Evolutionary conservation across 2,888 invertebrate species (phyloP).

Genomic region (Rhamnusium bicolor): DNA sequence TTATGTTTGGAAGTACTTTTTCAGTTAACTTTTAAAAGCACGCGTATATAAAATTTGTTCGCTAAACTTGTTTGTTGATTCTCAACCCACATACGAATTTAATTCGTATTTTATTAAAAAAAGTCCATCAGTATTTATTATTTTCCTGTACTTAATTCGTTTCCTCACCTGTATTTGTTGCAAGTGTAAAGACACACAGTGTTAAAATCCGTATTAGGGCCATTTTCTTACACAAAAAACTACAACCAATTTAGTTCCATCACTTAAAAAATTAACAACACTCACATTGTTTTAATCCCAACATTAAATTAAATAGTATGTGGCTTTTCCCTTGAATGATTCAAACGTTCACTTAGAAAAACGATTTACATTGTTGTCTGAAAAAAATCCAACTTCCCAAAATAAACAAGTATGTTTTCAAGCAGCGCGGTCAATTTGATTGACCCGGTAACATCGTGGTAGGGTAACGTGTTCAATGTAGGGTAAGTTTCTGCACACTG

Average conservation of each 20-base stretch:
- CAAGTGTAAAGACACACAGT: conserved; percentile 49
- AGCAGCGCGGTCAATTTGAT: conserved; percentile 46
- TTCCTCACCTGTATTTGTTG: conserved; percentile 51
- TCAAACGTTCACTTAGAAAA: background rate
- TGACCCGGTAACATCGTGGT: conserved; percentile 46
- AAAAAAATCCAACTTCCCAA: conserved; percentile 3
- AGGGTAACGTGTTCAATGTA: conserved; percentile 49
- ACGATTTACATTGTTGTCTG: conserved; percentile 12
- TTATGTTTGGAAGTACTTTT: conserved; percentile 9
- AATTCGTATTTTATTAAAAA: background rate
- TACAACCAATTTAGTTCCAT: conserved; percentile 46
- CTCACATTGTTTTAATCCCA: conserved; percentile 51
- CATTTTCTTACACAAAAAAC: conserved; percentile 50
- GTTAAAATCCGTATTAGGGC: conserved; percentile 52
- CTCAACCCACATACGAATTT: background rate
- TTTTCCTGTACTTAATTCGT: background rate
- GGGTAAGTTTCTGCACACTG: conserved; percentile 58
- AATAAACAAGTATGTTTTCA: conserved; percentile 24
- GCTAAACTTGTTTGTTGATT: background rate
- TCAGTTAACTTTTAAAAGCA: background rate
- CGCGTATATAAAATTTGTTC: background rate
- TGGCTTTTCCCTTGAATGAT: background rate
- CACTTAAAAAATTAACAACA: conserved; percentile 45
- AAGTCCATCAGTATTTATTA: background rate
- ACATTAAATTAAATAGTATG: conserved; percentile 26